phyloP scores from a whole-genome alignment of 2,888 invertebrate genomes.

The Erebia epiphron region DNA sequence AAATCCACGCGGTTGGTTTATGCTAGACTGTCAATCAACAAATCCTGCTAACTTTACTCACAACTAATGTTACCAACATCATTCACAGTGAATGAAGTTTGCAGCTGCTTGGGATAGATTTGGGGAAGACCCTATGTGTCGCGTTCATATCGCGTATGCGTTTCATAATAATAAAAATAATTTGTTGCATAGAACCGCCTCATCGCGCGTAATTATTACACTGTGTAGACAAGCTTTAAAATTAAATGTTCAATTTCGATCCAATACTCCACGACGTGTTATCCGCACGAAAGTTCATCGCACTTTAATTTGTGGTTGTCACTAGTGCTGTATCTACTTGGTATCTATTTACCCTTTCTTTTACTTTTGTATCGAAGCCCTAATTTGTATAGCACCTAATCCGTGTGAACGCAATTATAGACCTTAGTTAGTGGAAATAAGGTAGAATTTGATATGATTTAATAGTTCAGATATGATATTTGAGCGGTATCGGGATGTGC shows the following conservation, averaged over 20 bases:
- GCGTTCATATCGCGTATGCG: too few species aligned
- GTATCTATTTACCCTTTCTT: slow-evolving; percentile 19
- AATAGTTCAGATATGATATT: slow-evolving; percentile 7
- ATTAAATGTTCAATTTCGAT: slow-evolving; percentile 4
- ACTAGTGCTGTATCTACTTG: not conserved
- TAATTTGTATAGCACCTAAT: slow-evolving; percentile 13
- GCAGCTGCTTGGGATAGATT: too few species aligned
- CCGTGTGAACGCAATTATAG: slow-evolving; percentile 1
- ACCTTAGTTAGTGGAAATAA: slow-evolving; percentile 26
- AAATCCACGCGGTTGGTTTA: too few species aligned
- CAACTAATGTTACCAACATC: not conserved
- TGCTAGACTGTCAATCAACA: too few species aligned
- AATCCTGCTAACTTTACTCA: not conserved
- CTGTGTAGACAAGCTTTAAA: not conserved
- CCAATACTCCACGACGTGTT: slow-evolving; percentile 10
- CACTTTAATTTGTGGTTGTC: slow-evolving; percentile 19
- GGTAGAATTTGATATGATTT: slow-evolving; percentile 1
- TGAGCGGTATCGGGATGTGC: slow-evolving; percentile 41
- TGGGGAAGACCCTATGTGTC: too few species aligned
- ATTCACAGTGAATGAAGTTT: too few species aligned
- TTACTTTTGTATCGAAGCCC: slow-evolving; percentile 22
- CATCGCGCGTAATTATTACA: not conserved
- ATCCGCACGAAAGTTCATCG: slow-evolving; percentile 14
- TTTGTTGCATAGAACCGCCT: not conserved
- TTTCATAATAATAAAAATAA: not conserved